Evolutionary conservation across 2,113 vertebrate genomes (phyloP).

Genomic region (Muscicapa adusta): DNA sequence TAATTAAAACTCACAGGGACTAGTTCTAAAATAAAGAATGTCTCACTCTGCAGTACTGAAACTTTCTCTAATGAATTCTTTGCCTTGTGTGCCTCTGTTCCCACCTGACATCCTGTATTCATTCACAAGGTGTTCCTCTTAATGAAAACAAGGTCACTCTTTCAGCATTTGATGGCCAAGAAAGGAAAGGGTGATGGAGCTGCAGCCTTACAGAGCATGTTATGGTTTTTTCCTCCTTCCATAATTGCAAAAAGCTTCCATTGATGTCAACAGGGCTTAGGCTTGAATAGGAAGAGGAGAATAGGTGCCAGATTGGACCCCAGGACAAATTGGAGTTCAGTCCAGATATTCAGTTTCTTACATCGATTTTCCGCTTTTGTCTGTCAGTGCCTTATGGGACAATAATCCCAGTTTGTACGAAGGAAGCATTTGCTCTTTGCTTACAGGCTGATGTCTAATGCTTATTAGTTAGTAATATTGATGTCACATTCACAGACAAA

Average conservation of each 20-base stretch:
- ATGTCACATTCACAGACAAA: neutral
- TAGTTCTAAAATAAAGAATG: slow-evolving; percentile 22
- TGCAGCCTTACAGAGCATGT: neutral
- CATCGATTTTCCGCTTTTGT: slow-evolving; percentile 6
- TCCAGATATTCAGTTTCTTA: slow-evolving; percentile 5
- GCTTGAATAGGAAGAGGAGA: slow-evolving; percentile 39
- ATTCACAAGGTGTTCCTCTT: slow-evolving; percentile 59
- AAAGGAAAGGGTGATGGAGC: slow-evolving; percentile 33
- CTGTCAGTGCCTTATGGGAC: slow-evolving; percentile 8
- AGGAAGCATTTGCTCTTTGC: neutral
- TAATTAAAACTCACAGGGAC: slow-evolving; percentile 13
- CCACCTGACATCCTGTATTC: slow-evolving; percentile 54
- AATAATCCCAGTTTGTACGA: neutral
- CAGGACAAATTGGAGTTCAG: slow-evolving; percentile 30
- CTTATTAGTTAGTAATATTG: neutral
- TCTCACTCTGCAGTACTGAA: slow-evolving; percentile 4
- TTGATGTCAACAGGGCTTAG: neutral
- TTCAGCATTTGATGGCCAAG: slow-evolving; percentile 43
- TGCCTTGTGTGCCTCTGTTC: slow-evolving; percentile 14
- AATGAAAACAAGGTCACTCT: slow-evolving; percentile 67
- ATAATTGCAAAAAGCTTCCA: slow-evolving; percentile 37
- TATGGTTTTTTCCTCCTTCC: neutral
- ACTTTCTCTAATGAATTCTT: slow-evolving; percentile 52
- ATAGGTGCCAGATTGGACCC: neutral
- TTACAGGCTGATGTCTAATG: neutral